Conservation (phyloP, 2,888 invertebrate genomes). For the Polyommatus iphigenia region DNA sequence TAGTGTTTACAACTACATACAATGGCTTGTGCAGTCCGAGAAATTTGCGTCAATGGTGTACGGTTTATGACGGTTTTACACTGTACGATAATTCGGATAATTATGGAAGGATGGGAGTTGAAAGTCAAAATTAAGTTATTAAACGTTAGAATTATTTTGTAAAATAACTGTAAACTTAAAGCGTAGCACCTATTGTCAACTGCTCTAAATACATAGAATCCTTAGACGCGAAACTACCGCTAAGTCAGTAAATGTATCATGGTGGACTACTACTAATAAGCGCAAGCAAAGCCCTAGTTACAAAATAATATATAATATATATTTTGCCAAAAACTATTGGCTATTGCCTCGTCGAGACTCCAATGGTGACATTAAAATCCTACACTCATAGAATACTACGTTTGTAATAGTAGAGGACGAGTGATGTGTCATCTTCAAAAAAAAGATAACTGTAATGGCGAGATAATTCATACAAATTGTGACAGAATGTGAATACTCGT, state of each 20-base stretch:
- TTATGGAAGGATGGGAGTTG: too few relatives aligned
- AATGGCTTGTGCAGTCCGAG: background rate
- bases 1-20: background rate
- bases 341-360: background rate
- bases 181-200: too few relatives aligned
- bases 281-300: too few relatives aligned
- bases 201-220: too few relatives aligned
- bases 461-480: constrained; percentile 5
- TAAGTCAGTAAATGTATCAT: too few relatives aligned
- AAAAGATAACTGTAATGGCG: background rate
- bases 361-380: background rate
- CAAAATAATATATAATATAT: too few relatives aligned
- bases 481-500: constrained; percentile 2
- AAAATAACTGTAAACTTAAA: too few relatives aligned
- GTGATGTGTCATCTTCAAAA: background rate
- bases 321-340: background rate
- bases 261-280: too few relatives aligned
- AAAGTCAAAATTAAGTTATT: too few relatives aligned
- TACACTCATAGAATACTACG: background rate
- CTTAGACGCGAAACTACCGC: too few relatives aligned
- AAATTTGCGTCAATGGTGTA: constrained; percentile 1
- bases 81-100: background rate
- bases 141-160: too few relatives aligned
- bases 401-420: background rate
- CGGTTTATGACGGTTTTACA: background rate